Evolutionary conservation across 2,113 vertebrate genomes (phyloP).

Genomic region (Saccopteryx leptura): DNA sequence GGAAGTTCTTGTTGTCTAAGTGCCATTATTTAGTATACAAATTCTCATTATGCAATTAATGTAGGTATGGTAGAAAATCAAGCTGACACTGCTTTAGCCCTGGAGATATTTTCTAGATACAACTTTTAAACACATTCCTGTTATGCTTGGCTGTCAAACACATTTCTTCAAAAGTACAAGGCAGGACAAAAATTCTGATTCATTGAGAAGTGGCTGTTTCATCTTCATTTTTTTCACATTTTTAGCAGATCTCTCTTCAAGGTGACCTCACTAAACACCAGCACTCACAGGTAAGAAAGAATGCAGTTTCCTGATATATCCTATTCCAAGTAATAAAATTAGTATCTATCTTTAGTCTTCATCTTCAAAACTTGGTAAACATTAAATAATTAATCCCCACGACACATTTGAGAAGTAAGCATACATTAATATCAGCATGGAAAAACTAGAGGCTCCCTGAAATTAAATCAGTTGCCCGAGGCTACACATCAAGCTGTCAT

Average conservation of each 20-base stretch:
- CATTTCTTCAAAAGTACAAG: conserved; percentile 57
- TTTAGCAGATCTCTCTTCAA: not conserved
- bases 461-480: conserved; percentile 39
- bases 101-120: conserved; percentile 55
- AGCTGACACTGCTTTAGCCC: conserved; percentile 23
- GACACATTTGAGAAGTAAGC: conserved; percentile 56
- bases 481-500: not conserved
- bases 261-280: not conserved
- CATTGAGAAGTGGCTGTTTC: conserved; percentile 58
- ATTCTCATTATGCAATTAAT: not conserved
- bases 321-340: conserved; percentile 37
- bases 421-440: conserved; percentile 21
- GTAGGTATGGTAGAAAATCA: conserved; percentile 40
- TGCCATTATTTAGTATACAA: not conserved
- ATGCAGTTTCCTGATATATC: not conserved
- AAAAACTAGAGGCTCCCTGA: conserved; percentile 52
- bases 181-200: not conserved
- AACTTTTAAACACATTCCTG: conserved; percentile 59
- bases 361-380: conserved; percentile 72
- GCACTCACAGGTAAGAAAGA: not conserved
- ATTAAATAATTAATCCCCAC: conserved; percentile 77
- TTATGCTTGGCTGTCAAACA: conserved; percentile 44
- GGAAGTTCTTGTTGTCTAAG: not conserved
- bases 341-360: conserved; percentile 35
- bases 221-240: conserved; percentile 29